These are phyloP conservation scores for Ceratina australensis DNA, from an alignment of 1,140 invertebrate genomes.

Conservation along the genomic window DNA sequence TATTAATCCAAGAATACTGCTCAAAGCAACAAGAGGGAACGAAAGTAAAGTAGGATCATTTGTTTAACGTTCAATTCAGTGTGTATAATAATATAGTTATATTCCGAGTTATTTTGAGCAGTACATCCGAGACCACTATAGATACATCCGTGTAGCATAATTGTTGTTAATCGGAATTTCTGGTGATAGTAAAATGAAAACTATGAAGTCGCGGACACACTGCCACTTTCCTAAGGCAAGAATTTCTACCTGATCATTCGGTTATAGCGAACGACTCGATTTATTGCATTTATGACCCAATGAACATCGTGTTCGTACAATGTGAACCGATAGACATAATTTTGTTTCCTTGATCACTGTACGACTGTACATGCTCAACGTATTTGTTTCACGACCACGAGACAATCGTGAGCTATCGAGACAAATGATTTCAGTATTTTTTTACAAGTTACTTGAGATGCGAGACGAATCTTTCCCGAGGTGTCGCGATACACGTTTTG, in stretches of 20 bases:
- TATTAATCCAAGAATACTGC: neutral
- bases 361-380: neutral
- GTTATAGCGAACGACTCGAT: neutral
- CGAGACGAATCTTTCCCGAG: neutral
- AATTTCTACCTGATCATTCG: slow-evolving; percentile 18
- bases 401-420: neutral
- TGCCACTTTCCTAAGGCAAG: slow-evolving; percentile 37
- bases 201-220: slow-evolving; percentile 7
- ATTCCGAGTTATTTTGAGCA: slow-evolving; percentile 2
- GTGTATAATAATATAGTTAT: neutral
- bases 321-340: slow-evolving; percentile 8
- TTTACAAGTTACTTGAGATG: neutral
- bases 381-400: neutral
- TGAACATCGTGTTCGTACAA: neutral
- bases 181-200: neutral
- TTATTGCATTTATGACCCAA: slow-evolving; percentile 5
- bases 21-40: neutral
- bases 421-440: slow-evolving; percentile 14
- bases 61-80: neutral
- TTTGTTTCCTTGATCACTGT: neutral
- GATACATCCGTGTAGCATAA: neutral
- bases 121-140: neutral
- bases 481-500: neutral
- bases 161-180: neutral
- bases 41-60: neutral